These are phyloP conservation scores for Thamnophis elegans DNA, from an alignment of 2,797 vertebrate species.

Conservation along the genomic window DNA sequence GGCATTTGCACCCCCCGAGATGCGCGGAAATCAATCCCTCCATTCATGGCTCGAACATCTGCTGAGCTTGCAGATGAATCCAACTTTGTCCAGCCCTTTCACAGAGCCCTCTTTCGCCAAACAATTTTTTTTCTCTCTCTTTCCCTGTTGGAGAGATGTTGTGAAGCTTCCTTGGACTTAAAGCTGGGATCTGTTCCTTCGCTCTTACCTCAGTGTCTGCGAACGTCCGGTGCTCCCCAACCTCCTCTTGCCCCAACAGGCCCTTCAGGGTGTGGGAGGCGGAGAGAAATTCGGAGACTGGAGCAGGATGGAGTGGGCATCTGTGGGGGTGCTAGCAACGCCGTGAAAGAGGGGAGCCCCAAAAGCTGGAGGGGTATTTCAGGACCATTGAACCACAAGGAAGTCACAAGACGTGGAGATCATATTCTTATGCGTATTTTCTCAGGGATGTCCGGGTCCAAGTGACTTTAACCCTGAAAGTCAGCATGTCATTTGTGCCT, in stretches of 20 bases:
- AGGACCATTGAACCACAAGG: background rate
- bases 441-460: background rate
- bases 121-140: conserved; percentile 69
- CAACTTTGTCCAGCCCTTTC: conserved; percentile 54
- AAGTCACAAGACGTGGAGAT: background rate
- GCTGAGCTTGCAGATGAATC: conserved; percentile 54
- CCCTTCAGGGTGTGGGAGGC: background rate
- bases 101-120: conserved; percentile 58
- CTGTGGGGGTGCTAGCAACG: background rate
- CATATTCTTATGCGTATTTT: too few species aligned
- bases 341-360: background rate
- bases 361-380: background rate
- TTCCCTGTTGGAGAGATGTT: conserved; percentile 21
- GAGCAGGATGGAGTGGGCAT: background rate
- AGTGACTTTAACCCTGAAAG: background rate
- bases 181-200: background rate
- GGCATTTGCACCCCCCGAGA: conserved; percentile 47
- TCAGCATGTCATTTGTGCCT: too few species aligned
- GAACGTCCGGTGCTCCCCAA: background rate
- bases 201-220: background rate
- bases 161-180: background rate
- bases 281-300: background rate
- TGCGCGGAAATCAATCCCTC: conserved; percentile 44
- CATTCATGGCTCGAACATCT: conserved; percentile 56
- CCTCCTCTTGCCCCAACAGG: background rate